These are phyloP conservation scores for Gymnobelideus leadbeateri DNA, from an alignment of 2,113 vertebrate genomes.

Conservation along the genomic window DNA sequence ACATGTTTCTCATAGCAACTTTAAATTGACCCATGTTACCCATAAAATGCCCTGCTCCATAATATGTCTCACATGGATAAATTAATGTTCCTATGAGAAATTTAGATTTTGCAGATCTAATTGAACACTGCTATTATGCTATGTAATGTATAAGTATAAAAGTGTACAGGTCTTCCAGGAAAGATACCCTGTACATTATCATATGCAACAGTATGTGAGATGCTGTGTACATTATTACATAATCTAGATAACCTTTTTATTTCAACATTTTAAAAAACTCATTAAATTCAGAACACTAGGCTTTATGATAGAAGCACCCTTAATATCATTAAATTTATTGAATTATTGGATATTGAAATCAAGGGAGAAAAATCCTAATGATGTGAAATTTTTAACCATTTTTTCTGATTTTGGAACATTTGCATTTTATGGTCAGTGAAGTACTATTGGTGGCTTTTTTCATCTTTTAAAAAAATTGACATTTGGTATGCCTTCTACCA, in stretches of 20 bases:
- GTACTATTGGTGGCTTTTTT: neutral
- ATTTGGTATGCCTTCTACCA: neutral
- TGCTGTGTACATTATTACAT: neutral
- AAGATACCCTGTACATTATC: neutral
- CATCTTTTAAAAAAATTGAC: neutral
- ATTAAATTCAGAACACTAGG: neutral
- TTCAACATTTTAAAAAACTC: neutral
- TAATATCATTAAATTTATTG: neutral
- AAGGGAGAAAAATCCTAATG: neutral
- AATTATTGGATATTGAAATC: neutral
- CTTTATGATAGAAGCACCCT: neutral
- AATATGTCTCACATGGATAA: neutral
- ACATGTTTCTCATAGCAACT: neutral
- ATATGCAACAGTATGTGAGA: neutral
- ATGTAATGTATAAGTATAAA: neutral
- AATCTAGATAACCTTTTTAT: neutral
- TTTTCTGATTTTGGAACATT: slow-evolving; percentile 36
- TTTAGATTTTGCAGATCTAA: neutral
- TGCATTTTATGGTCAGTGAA: neutral
- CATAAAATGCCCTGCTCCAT: neutral
- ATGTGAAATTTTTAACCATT: slow-evolving; percentile 48
- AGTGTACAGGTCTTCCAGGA: neutral
- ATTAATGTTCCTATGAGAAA: neutral
- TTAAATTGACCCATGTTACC: neutral
- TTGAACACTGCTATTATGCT: neutral